phyloP scores from a whole-genome alignment of 2,797 vertebrate species.

The Bradypodion ventrale region DNA sequence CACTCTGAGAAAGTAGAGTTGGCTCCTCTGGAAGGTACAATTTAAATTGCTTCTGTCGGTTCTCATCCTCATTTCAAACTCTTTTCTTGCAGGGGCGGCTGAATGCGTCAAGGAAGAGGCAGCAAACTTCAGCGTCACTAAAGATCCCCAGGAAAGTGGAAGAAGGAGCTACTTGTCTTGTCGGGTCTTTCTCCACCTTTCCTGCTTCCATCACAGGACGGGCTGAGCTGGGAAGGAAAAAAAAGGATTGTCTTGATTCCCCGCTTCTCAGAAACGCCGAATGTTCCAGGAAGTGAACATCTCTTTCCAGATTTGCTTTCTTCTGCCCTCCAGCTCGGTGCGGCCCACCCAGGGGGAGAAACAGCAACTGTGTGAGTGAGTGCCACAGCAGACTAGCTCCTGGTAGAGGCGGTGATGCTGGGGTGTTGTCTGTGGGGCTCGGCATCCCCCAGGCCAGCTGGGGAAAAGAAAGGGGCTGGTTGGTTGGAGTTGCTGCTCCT shows the following conservation, averaged over 20 bases:
- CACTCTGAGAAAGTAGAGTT: neutral
- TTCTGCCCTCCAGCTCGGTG: neutral
- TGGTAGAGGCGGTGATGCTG: constrained; percentile 28
- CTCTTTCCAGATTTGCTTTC: neutral
- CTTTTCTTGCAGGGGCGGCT: constrained; percentile 58
- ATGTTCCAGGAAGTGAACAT: constrained; percentile 5
- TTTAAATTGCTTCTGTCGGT: neutral
- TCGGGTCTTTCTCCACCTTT: neutral
- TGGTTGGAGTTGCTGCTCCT: constrained; percentile 56
- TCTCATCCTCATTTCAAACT: constrained; percentile 37
- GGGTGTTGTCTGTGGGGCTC: constrained; percentile 21
- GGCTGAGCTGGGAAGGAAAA: neutral
- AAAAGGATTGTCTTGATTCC: neutral
- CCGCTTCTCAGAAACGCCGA: neutral
- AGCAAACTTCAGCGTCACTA: constrained; percentile 15
- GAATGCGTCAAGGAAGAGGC: constrained; percentile 22
- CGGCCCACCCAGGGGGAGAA: neutral
- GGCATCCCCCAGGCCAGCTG: neutral
- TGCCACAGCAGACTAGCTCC: neutral
- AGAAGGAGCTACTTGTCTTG: neutral
- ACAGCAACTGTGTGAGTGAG: neutral
- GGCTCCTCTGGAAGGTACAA: too few species aligned
- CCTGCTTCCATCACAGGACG: neutral
- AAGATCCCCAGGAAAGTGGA: constrained; percentile 25
- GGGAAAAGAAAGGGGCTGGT: constrained; percentile 29